These are phyloP conservation scores for Ptychodera flava DNA, from an alignment of 35 echinoderm and acorn worm genomes.

Conservation along the genomic window DNA sequence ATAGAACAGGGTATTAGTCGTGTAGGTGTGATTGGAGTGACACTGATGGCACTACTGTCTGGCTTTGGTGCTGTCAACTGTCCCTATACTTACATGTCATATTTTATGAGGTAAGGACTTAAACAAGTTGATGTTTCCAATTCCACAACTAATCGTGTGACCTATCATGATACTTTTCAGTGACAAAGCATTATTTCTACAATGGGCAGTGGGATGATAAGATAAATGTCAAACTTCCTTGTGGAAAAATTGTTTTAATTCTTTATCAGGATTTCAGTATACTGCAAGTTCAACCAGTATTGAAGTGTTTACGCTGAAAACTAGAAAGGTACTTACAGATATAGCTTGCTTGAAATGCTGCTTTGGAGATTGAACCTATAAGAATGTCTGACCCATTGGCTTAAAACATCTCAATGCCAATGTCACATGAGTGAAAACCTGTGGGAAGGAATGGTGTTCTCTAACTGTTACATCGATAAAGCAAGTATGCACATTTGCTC, in stretches of 20 bases:
- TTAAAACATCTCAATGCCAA: too few species aligned
- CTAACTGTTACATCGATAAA: neutral
- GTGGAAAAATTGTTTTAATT: neutral
- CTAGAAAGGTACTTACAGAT: too few species aligned
- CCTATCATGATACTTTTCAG: too few species aligned
- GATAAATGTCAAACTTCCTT: neutral
- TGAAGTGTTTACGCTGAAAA: too few species aligned
- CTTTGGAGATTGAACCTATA: too few species aligned
- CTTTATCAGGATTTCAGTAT: neutral
- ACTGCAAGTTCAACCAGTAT: too few species aligned
- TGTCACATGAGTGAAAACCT: too few species aligned
- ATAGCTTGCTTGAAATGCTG: too few species aligned
- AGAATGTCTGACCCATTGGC: too few species aligned
- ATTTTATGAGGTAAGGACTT: slow-evolving; percentile 74
- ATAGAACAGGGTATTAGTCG: slow-evolving; percentile 97
- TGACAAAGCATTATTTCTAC: too few species aligned
- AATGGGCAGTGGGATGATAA: neutral
- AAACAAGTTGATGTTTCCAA: neutral
- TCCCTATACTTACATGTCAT: slow-evolving; percentile 97
- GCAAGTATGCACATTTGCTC: neutral
- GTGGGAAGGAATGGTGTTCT: neutral
- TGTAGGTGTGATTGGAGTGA: slow-evolving; percentile 93
- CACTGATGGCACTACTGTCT: slow-evolving; percentile 80
- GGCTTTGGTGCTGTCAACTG: slow-evolving; percentile 99
- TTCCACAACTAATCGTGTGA: neutral